Percentiles rank a stretch among this genome's conserved stretches.
Conservation (phyloP, 2,888 invertebrate species). For the Luperina nickerlii region DNA sequence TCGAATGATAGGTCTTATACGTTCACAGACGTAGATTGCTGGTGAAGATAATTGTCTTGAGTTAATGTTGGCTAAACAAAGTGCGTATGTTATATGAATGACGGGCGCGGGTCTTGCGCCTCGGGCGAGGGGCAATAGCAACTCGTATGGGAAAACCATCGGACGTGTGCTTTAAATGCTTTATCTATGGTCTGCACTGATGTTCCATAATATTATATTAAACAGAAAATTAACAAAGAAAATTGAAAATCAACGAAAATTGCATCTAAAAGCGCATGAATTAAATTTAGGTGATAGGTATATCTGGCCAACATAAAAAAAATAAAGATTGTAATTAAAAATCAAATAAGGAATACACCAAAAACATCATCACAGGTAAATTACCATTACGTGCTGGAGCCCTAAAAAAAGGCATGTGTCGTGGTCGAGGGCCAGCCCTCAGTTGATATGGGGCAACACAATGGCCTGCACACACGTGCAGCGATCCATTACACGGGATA, state of each 20-base stretch:
- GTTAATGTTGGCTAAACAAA: constrained; percentile 85
- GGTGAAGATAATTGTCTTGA: constrained; percentile 84
- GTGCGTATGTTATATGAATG: constrained; percentile 80
- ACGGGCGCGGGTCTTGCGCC: constrained; percentile 78
- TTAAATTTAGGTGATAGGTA: too few species aligned
- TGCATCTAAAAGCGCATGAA: neutral
- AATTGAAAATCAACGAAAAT: neutral
- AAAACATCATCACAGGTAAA: constrained; percentile 25
- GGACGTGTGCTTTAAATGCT: constrained; percentile 64
- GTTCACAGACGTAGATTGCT: constrained; percentile 80
- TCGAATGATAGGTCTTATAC: constrained; percentile 67
- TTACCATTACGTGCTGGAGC: constrained; percentile 31
- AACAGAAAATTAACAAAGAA: neutral
- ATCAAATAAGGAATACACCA: neutral
- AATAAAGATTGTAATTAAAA: neutral
- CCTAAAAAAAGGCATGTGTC: constrained; percentile 50
- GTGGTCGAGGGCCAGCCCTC: constrained; percentile 60
- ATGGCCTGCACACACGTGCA: constrained; percentile 80
- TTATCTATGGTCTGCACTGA: constrained; percentile 56
- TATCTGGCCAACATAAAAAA: neutral
- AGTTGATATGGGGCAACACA: constrained; percentile 72
- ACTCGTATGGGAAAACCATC: constrained; percentile 82
- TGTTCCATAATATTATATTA: constrained; percentile 15
- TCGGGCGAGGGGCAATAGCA: constrained; percentile 75
- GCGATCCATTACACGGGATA: constrained; percentile 86